A percentile compares a stretch with the other conserved stretches of the same genome.
Conservation (phyloP, 2,797 vertebrate species). For the Smutsia gigantea region DNA sequence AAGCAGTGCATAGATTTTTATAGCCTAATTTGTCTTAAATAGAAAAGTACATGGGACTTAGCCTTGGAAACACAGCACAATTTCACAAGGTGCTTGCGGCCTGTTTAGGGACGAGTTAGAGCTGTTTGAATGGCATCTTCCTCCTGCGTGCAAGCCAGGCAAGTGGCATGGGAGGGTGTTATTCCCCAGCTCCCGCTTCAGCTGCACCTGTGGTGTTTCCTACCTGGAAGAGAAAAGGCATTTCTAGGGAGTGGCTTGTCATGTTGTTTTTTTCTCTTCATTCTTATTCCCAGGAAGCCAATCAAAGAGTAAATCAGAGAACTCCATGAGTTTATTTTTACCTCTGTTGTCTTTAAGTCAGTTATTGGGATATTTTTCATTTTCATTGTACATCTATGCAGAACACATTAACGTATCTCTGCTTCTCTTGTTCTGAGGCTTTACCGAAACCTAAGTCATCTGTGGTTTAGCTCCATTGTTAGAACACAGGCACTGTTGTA, state of each 20-base stretch:
- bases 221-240: neutral
- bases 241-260: constrained; percentile 10
- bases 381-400: neutral
- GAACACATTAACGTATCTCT: neutral
- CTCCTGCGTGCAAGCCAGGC: constrained; percentile 32
- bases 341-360: constrained; percentile 22
- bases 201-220: neutral
- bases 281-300: constrained; percentile 5
- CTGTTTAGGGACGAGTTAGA: constrained; percentile 72
- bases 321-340: constrained; percentile 38
- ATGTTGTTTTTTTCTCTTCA: neutral
- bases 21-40: constrained; percentile 76
- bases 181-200: neutral
- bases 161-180: constrained; percentile 4
- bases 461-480: neutral
- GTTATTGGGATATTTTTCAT: neutral
- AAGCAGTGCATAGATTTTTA: constrained; percentile 54
- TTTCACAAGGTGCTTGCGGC: constrained; percentile 70
- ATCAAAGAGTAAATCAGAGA: constrained; percentile 41
- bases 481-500: neutral
- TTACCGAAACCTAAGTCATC: neutral
- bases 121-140: constrained; percentile 67
- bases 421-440: neutral
- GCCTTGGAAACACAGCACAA: constrained; percentile 65
- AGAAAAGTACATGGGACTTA: constrained; percentile 55